Conservation (phyloP, 2,113 vertebrate species). For the Pelecanoides urinatrix region DNA sequence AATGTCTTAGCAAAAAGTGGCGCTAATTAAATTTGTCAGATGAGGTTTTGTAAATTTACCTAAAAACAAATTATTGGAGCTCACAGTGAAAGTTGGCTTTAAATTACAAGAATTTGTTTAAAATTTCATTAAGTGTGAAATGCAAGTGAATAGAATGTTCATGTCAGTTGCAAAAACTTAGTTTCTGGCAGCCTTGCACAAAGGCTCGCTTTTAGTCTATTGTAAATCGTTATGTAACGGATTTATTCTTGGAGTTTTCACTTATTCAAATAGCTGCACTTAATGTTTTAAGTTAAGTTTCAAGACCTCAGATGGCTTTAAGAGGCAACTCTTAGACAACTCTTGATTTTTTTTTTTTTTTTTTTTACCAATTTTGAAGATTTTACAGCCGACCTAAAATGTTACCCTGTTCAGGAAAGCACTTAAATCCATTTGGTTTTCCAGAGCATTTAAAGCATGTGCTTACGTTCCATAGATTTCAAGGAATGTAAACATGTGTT, state of each 20-base stretch:
- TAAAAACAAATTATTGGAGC: slow-evolving; percentile 23
- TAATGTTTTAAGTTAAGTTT: slow-evolving; percentile 61
- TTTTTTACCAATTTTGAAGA: not conserved
- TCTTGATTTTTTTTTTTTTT: slow-evolving; percentile 7
- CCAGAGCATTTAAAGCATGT: not conserved
- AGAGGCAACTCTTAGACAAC: slow-evolving; percentile 22
- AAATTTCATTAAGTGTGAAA: not conserved
- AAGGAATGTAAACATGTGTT: not conserved
- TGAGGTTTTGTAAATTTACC: slow-evolving; percentile 63
- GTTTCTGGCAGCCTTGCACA: not conserved
- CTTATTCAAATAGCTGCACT: not conserved
- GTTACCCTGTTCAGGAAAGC: slow-evolving; percentile 32
- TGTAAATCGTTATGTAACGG: not conserved
- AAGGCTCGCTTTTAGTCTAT: not conserved
- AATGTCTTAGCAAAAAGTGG: slow-evolving; percentile 6
- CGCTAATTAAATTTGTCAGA: slow-evolving; percentile 21
- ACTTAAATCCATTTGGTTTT: not conserved
- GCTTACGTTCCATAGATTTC: not conserved
- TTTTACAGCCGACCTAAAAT: not conserved
- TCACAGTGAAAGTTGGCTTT: not conserved
- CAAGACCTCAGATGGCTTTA: slow-evolving; percentile 60
- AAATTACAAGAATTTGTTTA: not conserved
- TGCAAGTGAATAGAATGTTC: not conserved
- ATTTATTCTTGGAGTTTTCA: not conserved
- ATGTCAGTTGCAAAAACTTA: not conserved